A percentile compares a stretch with the other conserved stretches of the same genome.
Evolutionary conservation across 2,797 vertebrate genomes (phyloP).

Genomic region (Amazonetta brasiliensis): DNA sequence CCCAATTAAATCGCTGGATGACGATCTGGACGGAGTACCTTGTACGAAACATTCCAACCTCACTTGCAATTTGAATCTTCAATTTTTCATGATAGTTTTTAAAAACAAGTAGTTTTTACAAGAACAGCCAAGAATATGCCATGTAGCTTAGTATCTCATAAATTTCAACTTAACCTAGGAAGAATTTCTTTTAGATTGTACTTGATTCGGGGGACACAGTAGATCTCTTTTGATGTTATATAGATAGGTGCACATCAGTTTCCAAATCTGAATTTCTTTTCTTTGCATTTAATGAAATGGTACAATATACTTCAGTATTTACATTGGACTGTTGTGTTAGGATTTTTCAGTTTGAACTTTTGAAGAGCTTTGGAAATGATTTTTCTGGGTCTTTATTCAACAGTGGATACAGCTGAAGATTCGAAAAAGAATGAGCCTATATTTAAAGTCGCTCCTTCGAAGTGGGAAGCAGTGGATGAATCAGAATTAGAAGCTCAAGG

Average conservation of each 20-base stretch:
- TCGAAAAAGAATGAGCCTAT: constrained; percentile 89
- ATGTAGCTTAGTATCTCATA: neutral
- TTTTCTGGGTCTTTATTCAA: neutral
- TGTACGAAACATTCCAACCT: constrained; percentile 79
- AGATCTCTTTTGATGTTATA: neutral
- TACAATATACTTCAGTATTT: neutral
- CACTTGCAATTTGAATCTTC: neutral
- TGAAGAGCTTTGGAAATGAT: neutral
- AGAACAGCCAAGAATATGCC: neutral
- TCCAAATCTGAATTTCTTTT: neutral
- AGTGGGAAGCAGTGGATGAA: constrained; percentile 99
- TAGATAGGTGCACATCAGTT: neutral
- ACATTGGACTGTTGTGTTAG: neutral
- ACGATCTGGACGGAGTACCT: constrained; percentile 96
- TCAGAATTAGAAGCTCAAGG: constrained; percentile 92
- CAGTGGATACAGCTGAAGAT: constrained; percentile 87
- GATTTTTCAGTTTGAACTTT: neutral
- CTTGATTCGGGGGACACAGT: neutral
- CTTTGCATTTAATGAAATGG: neutral
- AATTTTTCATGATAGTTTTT: neutral
- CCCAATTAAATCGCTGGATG: constrained; percentile 92
- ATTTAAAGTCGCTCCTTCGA: constrained; percentile 97
- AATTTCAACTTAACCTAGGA: neutral
- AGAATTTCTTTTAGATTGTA: neutral
- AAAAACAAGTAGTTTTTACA: neutral